A percentile compares a stretch with the other conserved stretches of the same genome.
Conservation (phyloP, 2,113 vertebrate genomes). For the Phyllopteryx taeniolatus region DNA sequence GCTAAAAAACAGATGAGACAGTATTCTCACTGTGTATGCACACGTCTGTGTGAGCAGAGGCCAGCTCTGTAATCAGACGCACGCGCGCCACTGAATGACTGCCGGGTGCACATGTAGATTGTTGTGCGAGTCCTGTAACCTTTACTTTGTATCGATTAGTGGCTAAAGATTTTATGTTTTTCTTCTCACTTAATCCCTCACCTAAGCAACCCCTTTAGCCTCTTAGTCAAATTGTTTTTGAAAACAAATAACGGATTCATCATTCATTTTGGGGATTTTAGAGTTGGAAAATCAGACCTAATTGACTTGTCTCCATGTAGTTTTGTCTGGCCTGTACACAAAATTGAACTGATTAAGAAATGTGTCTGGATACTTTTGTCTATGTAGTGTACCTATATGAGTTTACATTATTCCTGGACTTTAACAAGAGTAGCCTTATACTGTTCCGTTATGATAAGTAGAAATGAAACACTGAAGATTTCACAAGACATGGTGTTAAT, state of each 20-base stretch:
- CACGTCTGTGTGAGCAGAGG: slow-evolving; percentile 12
- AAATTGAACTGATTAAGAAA: no score
- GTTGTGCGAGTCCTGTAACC: slow-evolving; percentile 40
- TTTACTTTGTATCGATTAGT: slow-evolving; percentile 45
- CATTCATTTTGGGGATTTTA: no score
- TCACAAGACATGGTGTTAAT: no score
- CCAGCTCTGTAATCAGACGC: slow-evolving; percentile 37
- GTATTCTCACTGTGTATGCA: slow-evolving; percentile 6
- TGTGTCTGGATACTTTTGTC: no score
- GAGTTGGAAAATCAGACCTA: not conserved
- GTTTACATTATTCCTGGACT: no score
- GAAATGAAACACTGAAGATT: no score
- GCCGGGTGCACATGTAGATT: not conserved
- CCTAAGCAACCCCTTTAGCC: not conserved
- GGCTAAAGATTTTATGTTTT: slow-evolving; percentile 49
- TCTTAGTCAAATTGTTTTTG: not conserved
- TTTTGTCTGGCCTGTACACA: no score
- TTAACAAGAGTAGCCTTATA: no score
- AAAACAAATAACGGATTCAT: not conserved
- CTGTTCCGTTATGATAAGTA: no score
- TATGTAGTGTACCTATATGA: no score
- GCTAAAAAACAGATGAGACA: slow-evolving; percentile 23
- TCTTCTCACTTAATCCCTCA: slow-evolving; percentile 43
- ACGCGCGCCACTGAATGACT: not conserved
- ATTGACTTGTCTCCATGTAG: no score